Evolutionary conservation across 37 sponge, comb jelly and placozoan species (phyloP).

Genomic region (Tethya wilhelma): DNA sequence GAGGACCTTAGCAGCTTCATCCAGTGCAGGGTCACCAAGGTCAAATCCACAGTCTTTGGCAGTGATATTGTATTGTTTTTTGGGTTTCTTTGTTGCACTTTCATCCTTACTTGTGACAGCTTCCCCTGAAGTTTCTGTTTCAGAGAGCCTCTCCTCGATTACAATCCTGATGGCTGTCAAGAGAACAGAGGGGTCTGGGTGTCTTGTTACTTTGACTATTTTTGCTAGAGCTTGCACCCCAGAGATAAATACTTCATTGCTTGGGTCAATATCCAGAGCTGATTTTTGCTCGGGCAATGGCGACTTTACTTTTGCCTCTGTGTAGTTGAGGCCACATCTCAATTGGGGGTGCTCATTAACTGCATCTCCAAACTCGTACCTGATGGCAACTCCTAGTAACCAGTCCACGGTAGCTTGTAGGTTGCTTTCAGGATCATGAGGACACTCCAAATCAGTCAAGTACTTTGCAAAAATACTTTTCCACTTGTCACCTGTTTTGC

Average conservation of each 20-base stretch:
- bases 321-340: constrained; percentile 23
- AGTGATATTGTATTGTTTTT: constrained; percentile 50
- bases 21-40: constrained; percentile 74
- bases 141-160: constrained; percentile 66
- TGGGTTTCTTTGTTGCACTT: neutral
- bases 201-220: constrained; percentile 57
- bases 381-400: constrained; percentile 82
- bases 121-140: neutral
- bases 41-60: constrained; percentile 91
- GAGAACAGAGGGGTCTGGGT: constrained; percentile 70
- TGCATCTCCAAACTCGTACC: constrained; percentile 81
- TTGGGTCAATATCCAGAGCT: constrained; percentile 66
- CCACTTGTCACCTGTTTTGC: constrained; percentile 59
- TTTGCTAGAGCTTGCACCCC: constrained; percentile 62
- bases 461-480: constrained; percentile 67
- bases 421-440: constrained; percentile 37
- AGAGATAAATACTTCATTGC: constrained; percentile 39
- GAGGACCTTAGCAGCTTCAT: constrained; percentile 90
- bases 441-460: constrained; percentile 84
- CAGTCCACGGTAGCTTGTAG: constrained; percentile 73
- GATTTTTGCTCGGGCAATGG: constrained; percentile 13
- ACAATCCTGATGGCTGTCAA: constrained; percentile 73
- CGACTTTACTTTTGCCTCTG: neutral
- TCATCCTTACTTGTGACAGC: neutral
- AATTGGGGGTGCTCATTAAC: constrained; percentile 28